Evolutionary conservation across 2,888 invertebrate genomes (phyloP).

Genomic region (Limnephilus lunatus): DNA sequence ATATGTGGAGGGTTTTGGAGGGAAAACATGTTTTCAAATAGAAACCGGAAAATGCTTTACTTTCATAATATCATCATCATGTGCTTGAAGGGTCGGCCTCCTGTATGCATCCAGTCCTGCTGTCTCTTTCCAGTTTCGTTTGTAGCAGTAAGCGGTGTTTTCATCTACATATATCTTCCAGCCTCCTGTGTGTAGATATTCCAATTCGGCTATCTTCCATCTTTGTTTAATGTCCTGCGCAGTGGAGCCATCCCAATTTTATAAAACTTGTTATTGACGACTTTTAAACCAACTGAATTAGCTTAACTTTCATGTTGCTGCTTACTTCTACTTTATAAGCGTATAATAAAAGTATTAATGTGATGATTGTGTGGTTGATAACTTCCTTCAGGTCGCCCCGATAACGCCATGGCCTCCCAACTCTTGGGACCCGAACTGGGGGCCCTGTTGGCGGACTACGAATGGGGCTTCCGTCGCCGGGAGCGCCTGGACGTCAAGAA

Average conservation of each 20-base stretch:
- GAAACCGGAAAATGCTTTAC: no score
- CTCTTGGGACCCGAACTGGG: conserved; percentile 70
- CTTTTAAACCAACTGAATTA: background rate
- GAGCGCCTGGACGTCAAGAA: conserved; percentile 96
- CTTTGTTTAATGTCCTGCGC: background rate
- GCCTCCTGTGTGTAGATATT: no score
- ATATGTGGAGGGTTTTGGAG: no score
- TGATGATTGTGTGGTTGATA: background rate
- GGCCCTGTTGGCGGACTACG: conserved; percentile 79
- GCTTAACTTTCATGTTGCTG: background rate
- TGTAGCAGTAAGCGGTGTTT: no score
- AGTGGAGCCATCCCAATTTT: background rate
- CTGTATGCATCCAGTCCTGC: background rate
- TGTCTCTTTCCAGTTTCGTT: no score
- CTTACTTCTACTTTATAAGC: background rate
- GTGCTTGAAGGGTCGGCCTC: no score
- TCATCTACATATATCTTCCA: no score
- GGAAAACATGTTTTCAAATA: no score
- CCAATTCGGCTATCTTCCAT: background rate
- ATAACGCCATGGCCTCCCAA: conserved; percentile 38
- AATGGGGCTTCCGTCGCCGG: conserved; percentile 89
- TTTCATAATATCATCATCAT: no score
- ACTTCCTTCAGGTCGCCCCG: conserved; percentile 50
- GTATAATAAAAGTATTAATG: background rate
- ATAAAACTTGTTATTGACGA: background rate